Conservation (phyloP, 2,888 invertebrate genomes). For the Apamea anceps region DNA sequence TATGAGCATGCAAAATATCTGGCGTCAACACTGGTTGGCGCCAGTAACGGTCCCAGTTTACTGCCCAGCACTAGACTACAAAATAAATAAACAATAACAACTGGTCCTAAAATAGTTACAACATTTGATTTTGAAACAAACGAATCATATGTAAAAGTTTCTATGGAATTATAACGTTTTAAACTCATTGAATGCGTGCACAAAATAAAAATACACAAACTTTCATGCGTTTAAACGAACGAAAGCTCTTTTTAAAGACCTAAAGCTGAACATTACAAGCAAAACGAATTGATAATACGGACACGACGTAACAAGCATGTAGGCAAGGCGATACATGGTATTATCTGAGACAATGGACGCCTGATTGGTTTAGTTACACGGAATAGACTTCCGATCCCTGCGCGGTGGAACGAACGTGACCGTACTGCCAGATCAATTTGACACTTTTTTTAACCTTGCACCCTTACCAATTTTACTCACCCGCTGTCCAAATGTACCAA, state of each 20-base stretch:
- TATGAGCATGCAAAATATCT: constrained; percentile 51
- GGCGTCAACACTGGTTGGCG: constrained; percentile 39
- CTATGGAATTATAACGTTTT: background rate
- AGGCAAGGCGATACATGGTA: constrained; percentile 74
- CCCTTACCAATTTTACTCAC: constrained; percentile 52
- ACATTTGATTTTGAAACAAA: constrained; percentile 19
- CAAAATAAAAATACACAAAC: constrained; percentile 34
- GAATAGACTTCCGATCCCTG: constrained; percentile 82
- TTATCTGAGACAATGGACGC: constrained; percentile 83
- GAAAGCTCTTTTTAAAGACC: constrained; percentile 45
- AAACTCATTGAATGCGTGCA: background rate
- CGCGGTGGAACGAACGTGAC: constrained; percentile 80
- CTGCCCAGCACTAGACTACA: constrained; percentile 13
- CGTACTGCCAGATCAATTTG: constrained; percentile 79
- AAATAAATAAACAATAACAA: constrained; percentile 23
- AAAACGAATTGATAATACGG: constrained; percentile 63
- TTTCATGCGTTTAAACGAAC: constrained; percentile 16
- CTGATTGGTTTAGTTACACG: constrained; percentile 88
- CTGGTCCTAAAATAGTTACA: constrained; percentile 19
- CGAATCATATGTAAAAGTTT: background rate
- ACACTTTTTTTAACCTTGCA: constrained; percentile 77
- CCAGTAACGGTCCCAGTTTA: constrained; percentile 50
- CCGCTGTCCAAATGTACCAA: constrained; percentile 25
- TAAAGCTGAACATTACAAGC: constrained; percentile 41
- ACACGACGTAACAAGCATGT: constrained; percentile 66